phyloP scores from a whole-genome alignment of 2,797 vertebrate species.

The Cyprinodon diabolis region DNA sequence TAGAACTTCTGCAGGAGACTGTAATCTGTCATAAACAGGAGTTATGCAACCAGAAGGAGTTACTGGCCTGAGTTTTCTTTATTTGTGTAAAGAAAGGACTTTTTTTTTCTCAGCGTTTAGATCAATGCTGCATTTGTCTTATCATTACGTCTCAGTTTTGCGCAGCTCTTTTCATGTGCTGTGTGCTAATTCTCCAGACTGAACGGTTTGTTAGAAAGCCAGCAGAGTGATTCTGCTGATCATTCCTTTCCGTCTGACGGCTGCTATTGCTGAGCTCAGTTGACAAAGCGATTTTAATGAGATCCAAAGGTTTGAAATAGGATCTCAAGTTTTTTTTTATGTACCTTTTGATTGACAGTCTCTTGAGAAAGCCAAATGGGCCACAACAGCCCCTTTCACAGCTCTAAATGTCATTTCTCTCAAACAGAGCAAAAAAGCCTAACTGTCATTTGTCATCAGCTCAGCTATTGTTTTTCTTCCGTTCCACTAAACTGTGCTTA shows the following conservation, averaged over 20 bases:
- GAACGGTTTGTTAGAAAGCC: slow-evolving; percentile 17
- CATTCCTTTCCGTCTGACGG: slow-evolving; percentile 25
- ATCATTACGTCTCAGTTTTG: not conserved
- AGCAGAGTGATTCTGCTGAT: slow-evolving; percentile 33
- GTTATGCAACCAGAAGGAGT: no score
- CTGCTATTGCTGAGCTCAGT: slow-evolving; percentile 19
- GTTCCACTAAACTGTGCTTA: slow-evolving; percentile 6
- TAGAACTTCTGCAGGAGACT: no score
- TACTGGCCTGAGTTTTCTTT: not conserved
- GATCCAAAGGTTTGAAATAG: slow-evolving; percentile 1
- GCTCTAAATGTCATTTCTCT: slow-evolving; percentile 8
- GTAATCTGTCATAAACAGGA: no score
- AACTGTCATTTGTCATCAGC: slow-evolving; percentile 27
- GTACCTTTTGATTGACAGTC: slow-evolving; percentile 5
- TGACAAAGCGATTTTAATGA: not conserved
- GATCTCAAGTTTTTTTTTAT: not conserved
- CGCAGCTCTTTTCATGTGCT: slow-evolving; percentile 1
- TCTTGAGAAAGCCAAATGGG: slow-evolving; percentile 13
- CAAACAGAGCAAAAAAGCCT: slow-evolving; percentile 13
- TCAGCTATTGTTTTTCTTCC: not conserved
- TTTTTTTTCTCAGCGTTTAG: slow-evolving; percentile 9
- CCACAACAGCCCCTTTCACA: slow-evolving; percentile 18
- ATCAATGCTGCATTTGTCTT: slow-evolving; percentile 1
- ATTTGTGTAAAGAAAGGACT: slow-evolving; percentile 12
- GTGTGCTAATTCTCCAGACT: slow-evolving; percentile 3